Evolutionary conservation across 2,797 vertebrate species (phyloP).

Genomic region (Gobionotothen gibberifrons): DNA sequence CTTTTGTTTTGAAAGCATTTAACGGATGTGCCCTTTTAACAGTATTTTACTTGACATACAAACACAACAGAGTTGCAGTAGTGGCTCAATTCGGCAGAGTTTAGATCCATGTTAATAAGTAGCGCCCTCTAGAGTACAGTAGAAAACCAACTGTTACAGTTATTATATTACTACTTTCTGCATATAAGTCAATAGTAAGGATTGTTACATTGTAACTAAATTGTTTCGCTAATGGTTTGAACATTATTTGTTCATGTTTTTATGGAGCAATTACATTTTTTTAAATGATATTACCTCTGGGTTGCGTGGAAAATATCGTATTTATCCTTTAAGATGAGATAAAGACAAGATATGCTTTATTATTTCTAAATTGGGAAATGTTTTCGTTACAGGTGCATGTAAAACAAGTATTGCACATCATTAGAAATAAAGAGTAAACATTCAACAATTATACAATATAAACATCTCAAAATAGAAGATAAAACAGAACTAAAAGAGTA

Average conservation of each 20-base stretch:
- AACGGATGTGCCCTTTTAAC: neutral
- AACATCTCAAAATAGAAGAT: too few relatives aligned
- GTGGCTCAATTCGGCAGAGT: conserved; percentile 11
- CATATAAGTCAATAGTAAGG: neutral
- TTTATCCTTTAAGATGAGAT: neutral
- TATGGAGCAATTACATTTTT: neutral
- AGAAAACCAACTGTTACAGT: neutral
- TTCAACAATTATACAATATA: too few relatives aligned
- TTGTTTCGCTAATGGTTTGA: neutral
- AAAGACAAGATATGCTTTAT: neutral
- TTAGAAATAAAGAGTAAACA: too few relatives aligned
- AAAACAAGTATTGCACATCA: too few relatives aligned
- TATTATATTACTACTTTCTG: neutral
- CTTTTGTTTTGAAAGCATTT: conserved; percentile 31
- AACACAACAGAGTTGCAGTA: neutral
- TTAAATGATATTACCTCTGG: neutral
- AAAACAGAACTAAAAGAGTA: too few relatives aligned
- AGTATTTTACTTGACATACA: neutral
- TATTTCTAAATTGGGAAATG: too few relatives aligned
- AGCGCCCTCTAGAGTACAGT: conserved; percentile 32
- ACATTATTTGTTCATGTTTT: neutral
- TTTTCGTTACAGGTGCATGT: too few relatives aligned
- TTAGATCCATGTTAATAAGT: neutral
- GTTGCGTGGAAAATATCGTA: neutral
- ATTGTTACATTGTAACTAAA: neutral